Percentiles rank a stretch among this genome's conserved stretches.
phyloP scores from a whole-genome alignment of 2,797 vertebrate species.

The Pitangus sulphuratus region DNA sequence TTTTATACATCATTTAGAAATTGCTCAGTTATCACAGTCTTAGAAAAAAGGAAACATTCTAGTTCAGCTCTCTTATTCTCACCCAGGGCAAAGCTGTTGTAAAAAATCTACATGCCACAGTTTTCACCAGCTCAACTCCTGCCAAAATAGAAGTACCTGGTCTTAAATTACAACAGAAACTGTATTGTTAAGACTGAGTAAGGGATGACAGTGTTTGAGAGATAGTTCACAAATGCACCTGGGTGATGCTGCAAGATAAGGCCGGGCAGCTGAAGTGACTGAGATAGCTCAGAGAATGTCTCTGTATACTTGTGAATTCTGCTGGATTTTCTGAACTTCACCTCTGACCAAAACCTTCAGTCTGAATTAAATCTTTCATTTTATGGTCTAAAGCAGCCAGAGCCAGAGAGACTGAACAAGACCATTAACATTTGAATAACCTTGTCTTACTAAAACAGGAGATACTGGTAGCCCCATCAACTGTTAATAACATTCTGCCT shows the following conservation, averaged over 20 bases:
- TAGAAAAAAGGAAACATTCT: neutral
- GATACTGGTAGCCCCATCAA: neutral
- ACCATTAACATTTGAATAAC: conserved; percentile 44
- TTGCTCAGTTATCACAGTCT: neutral
- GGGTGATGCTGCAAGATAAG: neutral
- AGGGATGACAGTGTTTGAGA: neutral
- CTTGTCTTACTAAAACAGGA: conserved; percentile 1
- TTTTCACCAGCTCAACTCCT: neutral
- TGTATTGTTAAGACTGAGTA: neutral
- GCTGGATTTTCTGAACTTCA: conserved; percentile 38
- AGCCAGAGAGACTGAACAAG: neutral
- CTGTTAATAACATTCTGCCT: neutral
- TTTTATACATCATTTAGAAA: neutral
- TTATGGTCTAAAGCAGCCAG: neutral
- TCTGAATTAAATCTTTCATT: conserved; percentile 19
- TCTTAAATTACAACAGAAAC: neutral
- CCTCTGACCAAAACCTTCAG: conserved; percentile 7
- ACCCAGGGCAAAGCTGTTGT: neutral
- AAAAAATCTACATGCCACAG: neutral
- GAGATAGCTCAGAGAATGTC: neutral
- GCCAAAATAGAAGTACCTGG: neutral
- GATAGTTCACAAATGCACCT: neutral
- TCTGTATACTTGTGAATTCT: neutral
- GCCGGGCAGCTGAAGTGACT: neutral
- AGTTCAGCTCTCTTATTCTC: neutral